Evolutionary conservation across 2,113 vertebrate species (phyloP), one percentile per base, ranked within the genome.

Genomic region (Penelope pileata): DNA sequence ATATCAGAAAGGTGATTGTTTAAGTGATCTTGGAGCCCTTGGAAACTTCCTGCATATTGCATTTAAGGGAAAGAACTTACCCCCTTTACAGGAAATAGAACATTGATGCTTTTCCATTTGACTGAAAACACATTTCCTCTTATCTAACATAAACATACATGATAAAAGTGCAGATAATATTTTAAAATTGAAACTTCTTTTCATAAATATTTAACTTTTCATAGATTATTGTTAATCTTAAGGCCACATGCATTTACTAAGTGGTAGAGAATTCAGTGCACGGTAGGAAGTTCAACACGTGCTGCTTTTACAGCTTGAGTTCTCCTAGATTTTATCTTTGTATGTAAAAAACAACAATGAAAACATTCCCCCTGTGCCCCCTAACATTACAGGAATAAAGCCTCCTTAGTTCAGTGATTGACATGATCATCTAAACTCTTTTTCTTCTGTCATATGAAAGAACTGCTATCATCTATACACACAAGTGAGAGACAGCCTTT

Each of bases 161-260:
- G 38, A 76, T 48, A 87, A 79, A 92, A 93, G 12, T 51, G 27
- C 12, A 83, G 79, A 75, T 83, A 48, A 91, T 79, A 88, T 59
- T 92, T 93, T 69, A 54, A 93, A 86, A 88, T 38, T 70, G 36
- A 92, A 93, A 75, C 4, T 60, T 86, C 81, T 83, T 91, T 58
- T 34, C n/a, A 76, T 92, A 92, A 94, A 96, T 92, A 94, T 94
- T 96, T 96, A 86, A 66, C 48, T 96, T 95, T 88, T 7, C 53
- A 54, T 80, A 5, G 16, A 66, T 82, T 90, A 53, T 43, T 90
- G 17, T 64, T 93, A 78, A 84, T 53, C 23, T 89, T 78, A 86
- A 91, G n/a, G 43, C 58, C 30, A 70, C 23, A 45, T 69, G 24
- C 16, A 58, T 70, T 93, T 81, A 83, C 48, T 78, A 85, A 34